phyloP scores from a whole-genome alignment of 2,113 vertebrate genomes.

The mouse (Mus musculus) region DNA sequence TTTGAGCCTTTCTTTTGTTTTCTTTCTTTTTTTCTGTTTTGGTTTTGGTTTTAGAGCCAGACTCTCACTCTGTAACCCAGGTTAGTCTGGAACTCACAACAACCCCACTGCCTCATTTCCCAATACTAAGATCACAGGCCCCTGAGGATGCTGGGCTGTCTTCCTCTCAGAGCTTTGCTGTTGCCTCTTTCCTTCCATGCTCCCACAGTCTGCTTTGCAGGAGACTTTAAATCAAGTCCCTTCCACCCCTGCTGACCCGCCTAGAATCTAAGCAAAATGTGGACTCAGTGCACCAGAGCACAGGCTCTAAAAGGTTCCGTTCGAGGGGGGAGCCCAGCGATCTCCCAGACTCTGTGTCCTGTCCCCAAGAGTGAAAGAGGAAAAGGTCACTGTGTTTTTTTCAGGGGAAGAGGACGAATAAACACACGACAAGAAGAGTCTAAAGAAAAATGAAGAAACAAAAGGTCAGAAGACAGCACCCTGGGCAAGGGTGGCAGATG shows the following conservation, averaged over 20 bases:
- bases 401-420: neutral
- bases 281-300: no score
- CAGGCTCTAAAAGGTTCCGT: neutral
- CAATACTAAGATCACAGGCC: neutral
- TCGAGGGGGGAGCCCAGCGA: neutral
- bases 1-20: neutral
- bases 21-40: neutral
- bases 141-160: no score
- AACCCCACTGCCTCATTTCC: neutral
- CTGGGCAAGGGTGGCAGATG: fast-evolving
- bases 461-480: fast-evolving
- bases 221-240: neutral
- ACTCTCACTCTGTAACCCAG: neutral
- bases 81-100: neutral
- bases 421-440: fast-evolving
- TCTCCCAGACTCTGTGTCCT: neutral
- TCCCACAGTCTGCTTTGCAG: neutral
- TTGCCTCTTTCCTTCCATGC: neutral
- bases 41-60: neutral
- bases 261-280: neutral
- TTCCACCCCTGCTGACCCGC: neutral
- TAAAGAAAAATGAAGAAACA: neutral
- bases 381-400: neutral
- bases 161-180: neutral
- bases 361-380: neutral